A percentile compares a stretch with the other conserved stretches of the same genome.
Conservation (phyloP, 1,140 invertebrate species). For the Cyphomyrmex costatus region DNA sequence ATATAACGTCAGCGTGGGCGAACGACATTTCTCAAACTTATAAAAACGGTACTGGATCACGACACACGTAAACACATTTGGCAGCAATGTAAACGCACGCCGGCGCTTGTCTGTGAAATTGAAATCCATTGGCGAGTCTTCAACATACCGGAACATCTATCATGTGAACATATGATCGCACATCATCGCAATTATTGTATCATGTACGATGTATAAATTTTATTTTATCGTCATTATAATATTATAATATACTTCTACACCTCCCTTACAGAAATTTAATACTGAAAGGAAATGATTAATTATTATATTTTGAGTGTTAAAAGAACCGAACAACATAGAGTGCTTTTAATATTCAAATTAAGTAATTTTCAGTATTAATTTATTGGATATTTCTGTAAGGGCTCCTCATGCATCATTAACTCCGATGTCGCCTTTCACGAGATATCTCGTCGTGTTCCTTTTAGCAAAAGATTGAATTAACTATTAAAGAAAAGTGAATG, state of each 20-base stretch:
- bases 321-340: too few species aligned
- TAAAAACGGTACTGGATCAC: slow-evolving; percentile 40
- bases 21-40: slow-evolving; percentile 40
- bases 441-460: not conserved
- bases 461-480: not conserved
- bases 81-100: not conserved
- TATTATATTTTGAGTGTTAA: too few species aligned
- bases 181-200: slow-evolving; percentile 8
- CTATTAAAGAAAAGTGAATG: not conserved
- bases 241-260: not conserved
- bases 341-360: too few species aligned
- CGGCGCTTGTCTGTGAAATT: slow-evolving; percentile 2
- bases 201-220: slow-evolving; percentile 2
- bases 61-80: slow-evolving; percentile 9
- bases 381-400: not conserved
- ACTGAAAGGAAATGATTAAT: too few species aligned
- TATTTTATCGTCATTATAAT: slow-evolving; percentile 31
- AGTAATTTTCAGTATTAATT: too few species aligned
- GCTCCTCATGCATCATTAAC: not conserved
- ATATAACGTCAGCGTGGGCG: slow-evolving; percentile 27
- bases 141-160: slow-evolving; percentile 2
- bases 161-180: not conserved
- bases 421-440: not conserved
- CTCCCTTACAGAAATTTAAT: too few species aligned
- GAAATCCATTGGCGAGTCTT: not conserved